phyloP scores from a whole-genome alignment of 2,888 invertebrate genomes.

The Danaus chrysippus region DNA sequence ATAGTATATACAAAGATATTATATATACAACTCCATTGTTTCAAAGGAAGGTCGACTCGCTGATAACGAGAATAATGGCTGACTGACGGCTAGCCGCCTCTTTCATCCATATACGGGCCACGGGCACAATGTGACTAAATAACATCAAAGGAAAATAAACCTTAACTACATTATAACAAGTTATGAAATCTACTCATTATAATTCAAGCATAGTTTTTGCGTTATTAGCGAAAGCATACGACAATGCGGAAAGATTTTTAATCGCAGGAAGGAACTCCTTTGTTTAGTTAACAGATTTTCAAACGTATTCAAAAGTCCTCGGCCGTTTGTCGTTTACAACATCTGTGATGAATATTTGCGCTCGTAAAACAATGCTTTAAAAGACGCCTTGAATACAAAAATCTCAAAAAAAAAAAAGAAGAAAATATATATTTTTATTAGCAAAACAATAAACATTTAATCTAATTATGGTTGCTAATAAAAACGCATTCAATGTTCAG shows the following conservation, averaged over 20 bases:
- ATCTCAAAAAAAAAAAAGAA: too few relatives aligned
- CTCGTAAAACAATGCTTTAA: conserved; percentile 5
- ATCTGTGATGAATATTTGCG: conserved; percentile 1
- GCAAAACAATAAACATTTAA: neutral
- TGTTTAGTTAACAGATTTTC: conserved; percentile 21
- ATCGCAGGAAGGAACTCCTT: conserved; percentile 25
- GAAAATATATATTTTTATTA: neutral
- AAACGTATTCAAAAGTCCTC: conserved; percentile 23
- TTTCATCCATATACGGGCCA: conserved; percentile 20
- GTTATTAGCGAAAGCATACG: conserved; percentile 14
- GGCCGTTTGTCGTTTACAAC: conserved; percentile 11
- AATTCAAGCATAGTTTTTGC: neutral
- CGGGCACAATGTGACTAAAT: conserved; percentile 12
- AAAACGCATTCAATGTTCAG: too few relatives aligned
- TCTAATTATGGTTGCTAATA: too few relatives aligned
- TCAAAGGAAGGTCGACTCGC: conserved; percentile 50
- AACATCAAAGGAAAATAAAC: conserved; percentile 4
- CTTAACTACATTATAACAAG: neutral
- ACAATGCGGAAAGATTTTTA: conserved; percentile 17
- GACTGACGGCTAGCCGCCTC: conserved; percentile 23
- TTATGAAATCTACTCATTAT: neutral
- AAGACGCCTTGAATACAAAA: neutral
- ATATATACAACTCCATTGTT: conserved; percentile 47
- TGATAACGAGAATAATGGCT: conserved; percentile 37
- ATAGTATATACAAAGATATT: conserved; percentile 30